Evolutionary conservation across 2,113 vertebrate genomes (phyloP), one percentile per base, ranked within the genome.

Genomic region (Nothocercus julius): DNA sequence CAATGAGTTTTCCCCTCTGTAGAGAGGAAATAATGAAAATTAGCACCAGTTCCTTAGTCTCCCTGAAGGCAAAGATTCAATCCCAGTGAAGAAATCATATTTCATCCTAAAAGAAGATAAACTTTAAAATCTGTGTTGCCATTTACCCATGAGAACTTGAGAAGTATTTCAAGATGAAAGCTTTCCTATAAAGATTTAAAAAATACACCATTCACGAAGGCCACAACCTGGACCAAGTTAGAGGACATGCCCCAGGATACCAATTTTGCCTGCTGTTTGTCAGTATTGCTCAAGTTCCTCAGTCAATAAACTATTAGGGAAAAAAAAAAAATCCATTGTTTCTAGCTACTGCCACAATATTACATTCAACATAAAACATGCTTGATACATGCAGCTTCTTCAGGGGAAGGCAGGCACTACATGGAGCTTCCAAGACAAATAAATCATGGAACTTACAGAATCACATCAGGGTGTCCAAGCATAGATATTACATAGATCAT

Each of bases 311-410:
- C 4, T 3, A 4, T 13, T n/a, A 12, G 19, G 24, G 10, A 32
- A 4, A 7, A 22, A 2, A 2, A 3, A 2, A 3, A 21, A 30
- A 42, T 11, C 4, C 2, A 2, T 12, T 56, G 9, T 47, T 89
- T 79, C 21, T 58, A n/a, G 11, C 5, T 58, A 62, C 19, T 72
- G 28, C 19, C 25, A 74, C 51, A 30, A 2, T 74, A 20, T 28
- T 56, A 30, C 21, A 3, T 67, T 59, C 14, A 17, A 59, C 27
- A 58, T 80, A 27, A 42, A 77, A 78, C 69, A 51, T 22, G 32
- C n/a, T 42, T 66, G 9, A 54, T 73, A 32, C 4, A 36, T n/a
- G 32, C 11, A 24, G n/a, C n/a, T 49, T 51, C n/a, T 70, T 70
- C 45, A 70, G 68, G 8, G n/a, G 24, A 27, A 36, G 68, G 44